Evolutionary conservation across 2,888 invertebrate species (phyloP).

Genomic region (Neoaliturus tenellus): DNA sequence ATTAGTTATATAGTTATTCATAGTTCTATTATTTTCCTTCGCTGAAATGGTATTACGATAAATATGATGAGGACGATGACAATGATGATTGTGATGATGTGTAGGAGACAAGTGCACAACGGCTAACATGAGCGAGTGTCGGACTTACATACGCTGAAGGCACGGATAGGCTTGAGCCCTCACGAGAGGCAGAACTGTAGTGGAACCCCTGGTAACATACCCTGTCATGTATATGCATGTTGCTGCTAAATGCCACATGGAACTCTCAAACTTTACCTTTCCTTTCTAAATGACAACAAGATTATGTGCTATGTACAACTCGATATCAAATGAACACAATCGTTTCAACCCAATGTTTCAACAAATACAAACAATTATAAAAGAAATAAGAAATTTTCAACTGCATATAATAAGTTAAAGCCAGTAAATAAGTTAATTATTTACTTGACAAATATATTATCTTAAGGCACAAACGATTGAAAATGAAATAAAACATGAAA

Average conservation of each 20-base stretch:
- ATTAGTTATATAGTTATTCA: too few species aligned
- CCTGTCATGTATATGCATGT: conserved; percentile 47
- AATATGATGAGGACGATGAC: neutral
- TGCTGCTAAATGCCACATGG: conserved; percentile 69
- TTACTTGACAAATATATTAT: too few species aligned
- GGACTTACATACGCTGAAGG: conserved; percentile 82
- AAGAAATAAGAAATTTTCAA: too few species aligned
- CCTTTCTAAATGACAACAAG: neutral
- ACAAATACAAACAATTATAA: conserved; percentile 1
- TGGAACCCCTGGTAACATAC: conserved; percentile 72
- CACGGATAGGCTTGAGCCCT: conserved; percentile 90
- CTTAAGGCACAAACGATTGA: too few species aligned
- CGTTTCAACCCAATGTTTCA: neutral
- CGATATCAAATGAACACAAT: neutral
- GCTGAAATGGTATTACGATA: too few species aligned
- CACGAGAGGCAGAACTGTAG: conserved; percentile 78
- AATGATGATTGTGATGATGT: neutral
- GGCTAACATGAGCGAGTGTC: conserved; percentile 59
- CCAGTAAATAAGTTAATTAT: too few species aligned
- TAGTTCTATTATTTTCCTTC: too few species aligned
- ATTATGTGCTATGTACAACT: too few species aligned
- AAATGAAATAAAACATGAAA: too few species aligned
- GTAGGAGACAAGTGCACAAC: conserved; percentile 59
- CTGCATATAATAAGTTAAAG: too few species aligned
- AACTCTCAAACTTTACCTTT: conserved; percentile 11